Conservation (phyloP, 92 coral and sea anemone genomes). For the Siderastrea radians region DNA sequence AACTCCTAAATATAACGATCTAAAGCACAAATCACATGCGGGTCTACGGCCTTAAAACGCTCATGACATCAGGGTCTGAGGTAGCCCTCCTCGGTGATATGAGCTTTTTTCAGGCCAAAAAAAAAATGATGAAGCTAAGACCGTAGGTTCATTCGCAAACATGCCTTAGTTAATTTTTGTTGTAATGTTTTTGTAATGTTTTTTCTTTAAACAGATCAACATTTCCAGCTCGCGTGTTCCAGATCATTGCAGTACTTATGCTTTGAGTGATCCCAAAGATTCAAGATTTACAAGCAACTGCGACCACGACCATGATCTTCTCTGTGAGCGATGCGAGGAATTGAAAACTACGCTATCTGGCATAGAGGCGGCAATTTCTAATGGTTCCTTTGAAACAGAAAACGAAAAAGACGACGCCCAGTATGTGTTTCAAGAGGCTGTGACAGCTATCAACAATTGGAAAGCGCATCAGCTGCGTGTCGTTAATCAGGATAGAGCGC, state of each 20-base stretch:
- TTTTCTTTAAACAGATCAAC: background rate
- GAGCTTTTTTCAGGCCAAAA: too few relatives aligned
- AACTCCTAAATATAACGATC: too few relatives aligned
- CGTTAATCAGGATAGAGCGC: too few relatives aligned
- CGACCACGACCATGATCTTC: too few relatives aligned
- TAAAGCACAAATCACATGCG: too few relatives aligned
- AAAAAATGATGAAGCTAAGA: too few relatives aligned
- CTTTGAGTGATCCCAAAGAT: background rate
- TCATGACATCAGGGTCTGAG: too few relatives aligned
- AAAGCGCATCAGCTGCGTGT: slow-evolving; percentile 33
- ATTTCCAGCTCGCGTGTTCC: background rate
- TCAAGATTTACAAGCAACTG: too few relatives aligned
- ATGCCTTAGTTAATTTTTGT: background rate
- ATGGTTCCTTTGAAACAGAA: background rate
- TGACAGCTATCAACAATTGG: slow-evolving; percentile 3
- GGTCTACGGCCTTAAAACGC: too few relatives aligned
- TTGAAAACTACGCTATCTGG: background rate
- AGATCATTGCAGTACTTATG: background rate
- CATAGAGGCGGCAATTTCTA: background rate
- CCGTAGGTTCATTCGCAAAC: too few relatives aligned
- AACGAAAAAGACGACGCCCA: slow-evolving; percentile 37
- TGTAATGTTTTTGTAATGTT: background rate
- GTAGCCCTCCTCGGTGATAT: too few relatives aligned
- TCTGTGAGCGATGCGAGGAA: too few relatives aligned
- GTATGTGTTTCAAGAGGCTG: slow-evolving; percentile 3